Evolutionary conservation across 2,888 invertebrate genomes (phyloP), one percentile per base, ranked within the genome.

Genomic region (Drosophila siamana): DNA sequence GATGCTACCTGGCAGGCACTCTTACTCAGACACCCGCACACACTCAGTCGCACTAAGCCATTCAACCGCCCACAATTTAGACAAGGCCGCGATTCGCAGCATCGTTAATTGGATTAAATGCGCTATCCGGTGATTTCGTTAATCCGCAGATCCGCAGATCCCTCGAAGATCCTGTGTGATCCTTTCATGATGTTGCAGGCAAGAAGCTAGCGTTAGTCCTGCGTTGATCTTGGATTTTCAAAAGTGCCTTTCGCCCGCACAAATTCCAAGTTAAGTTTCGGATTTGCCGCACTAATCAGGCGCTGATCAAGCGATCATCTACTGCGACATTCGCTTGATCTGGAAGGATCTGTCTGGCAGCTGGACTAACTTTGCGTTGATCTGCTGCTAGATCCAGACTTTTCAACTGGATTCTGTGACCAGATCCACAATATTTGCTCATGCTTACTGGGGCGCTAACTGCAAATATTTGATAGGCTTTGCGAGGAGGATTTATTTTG

Each of bases 61-160:
- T 77, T 84, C 78, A 80, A 71, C 77, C 85, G 87, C 85, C 85
- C 78, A 86, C 89, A 85, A 75, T 75, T 80, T 80, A 69, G 75
- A 55, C 65, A 63, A 60, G 75, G 70, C n/a, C 56, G 50, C 56
- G 43, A 57, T 28, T 43, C 44, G 62, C 59, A 62, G 78, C 47
- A 55, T 86, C 60, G 78, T 79, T 86, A 88, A 86, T 88, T 86
- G 89, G 85, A 86, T 86, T 88, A 88, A 86, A 85, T 78, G 76
- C 82, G 64, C 68, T 71, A 79, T 77, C 71, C 79, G 73, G 55
- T 78, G 78, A 65, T 73, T 73, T 57, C 5, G 41, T 38, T 70
- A 54, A 75, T 59, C 73, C 54, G 19, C 55, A 44, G 30, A 51
- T 40, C 16, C 48, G 55, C n/a, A 28, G 33, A 56, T 63, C 38